These are phyloP conservation scores for Ispidina picta DNA, from an alignment of 2,797 vertebrate species.

Conservation along the genomic window DNA sequence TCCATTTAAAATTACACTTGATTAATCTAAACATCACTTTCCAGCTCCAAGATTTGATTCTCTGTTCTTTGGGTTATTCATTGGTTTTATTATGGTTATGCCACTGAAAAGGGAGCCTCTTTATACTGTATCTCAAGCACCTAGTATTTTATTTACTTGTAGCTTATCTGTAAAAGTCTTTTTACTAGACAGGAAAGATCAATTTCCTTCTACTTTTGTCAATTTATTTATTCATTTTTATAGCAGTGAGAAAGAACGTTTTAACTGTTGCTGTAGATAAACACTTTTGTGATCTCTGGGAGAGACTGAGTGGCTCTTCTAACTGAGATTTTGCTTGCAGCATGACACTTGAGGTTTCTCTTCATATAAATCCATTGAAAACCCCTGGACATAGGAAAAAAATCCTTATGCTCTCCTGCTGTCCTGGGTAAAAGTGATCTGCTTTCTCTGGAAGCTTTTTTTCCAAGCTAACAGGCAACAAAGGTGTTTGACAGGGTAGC, in stretches of 20 bases:
- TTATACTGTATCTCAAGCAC: background rate
- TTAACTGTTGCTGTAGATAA: background rate
- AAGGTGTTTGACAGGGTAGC: background rate
- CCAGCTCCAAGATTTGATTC: background rate
- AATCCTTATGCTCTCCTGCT: background rate
- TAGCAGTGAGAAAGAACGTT: background rate
- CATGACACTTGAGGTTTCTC: background rate
- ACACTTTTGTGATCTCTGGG: background rate
- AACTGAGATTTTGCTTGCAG: background rate
- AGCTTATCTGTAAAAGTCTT: background rate
- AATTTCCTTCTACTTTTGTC: background rate
- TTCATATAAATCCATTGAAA: background rate
- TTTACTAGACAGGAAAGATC: background rate
- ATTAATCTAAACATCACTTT: background rate
- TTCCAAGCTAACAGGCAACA: background rate
- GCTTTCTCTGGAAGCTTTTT: background rate
- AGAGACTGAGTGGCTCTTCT: background rate
- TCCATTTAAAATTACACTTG: background rate
- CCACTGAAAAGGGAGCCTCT: background rate
- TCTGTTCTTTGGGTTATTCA: background rate
- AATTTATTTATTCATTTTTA: background rate
- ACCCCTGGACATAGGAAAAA: background rate
- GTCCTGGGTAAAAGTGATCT: background rate
- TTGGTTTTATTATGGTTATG: background rate
- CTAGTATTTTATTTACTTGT: background rate